Conservation (phyloP, 2,797 vertebrate genomes). For the Picus viridis region DNA sequence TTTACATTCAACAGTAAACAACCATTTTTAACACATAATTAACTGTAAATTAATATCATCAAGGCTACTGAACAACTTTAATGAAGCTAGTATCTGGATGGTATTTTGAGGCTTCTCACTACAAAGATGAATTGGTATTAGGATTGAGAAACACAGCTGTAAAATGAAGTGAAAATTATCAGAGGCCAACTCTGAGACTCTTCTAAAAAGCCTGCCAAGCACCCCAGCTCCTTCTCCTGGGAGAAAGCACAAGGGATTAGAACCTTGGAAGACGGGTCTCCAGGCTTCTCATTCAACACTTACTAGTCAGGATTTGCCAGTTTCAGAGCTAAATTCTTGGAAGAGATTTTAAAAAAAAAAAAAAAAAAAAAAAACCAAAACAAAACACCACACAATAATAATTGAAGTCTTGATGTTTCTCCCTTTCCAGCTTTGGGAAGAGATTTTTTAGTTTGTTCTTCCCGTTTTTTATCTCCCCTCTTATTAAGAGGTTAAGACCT, state of each 20-base stretch:
- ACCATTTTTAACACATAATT: neutral
- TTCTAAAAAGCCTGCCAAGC: conserved; percentile 17
- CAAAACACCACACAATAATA: too few relatives aligned
- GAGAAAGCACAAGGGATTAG: neutral
- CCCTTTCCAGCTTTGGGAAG: neutral
- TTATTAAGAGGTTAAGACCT: neutral
- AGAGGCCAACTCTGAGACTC: conserved; percentile 10
- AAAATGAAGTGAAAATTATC: conserved; percentile 27
- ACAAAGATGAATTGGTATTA: conserved; percentile 3
- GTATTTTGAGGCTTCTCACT: conserved; percentile 10
- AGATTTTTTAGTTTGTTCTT: neutral
- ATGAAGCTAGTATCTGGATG: neutral
- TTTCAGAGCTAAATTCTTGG: neutral
- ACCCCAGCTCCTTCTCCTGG: neutral
- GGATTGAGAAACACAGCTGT: conserved; percentile 21
- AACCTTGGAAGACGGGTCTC: neutral
- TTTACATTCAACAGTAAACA: neutral
- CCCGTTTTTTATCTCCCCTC: neutral
- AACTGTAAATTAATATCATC: neutral
- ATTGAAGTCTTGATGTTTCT: neutral
- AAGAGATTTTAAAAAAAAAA: neutral
- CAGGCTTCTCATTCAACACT: neutral
- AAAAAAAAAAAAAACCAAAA: neutral
- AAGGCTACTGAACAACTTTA: neutral
- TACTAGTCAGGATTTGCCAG: neutral